Evolutionary conservation across 2,113 vertebrate species (phyloP), one percentile per base, ranked within the genome.

Genomic region (Gambusia affinis): DNA sequence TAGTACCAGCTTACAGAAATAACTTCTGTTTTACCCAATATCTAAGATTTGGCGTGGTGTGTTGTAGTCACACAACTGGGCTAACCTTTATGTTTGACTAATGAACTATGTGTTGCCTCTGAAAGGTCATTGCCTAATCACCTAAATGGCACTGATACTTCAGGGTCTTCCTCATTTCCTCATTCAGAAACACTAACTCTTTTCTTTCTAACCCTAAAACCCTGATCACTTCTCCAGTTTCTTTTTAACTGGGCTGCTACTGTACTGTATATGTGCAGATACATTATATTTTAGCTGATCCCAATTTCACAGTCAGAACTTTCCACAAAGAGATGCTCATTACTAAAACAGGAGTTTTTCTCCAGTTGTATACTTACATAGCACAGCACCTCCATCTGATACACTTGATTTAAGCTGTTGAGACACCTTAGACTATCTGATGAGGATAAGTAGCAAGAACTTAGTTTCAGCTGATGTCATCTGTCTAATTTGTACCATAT

Each of bases 401-500:
- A 83, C 76, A 65, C 65, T 77, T 70, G 70, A 83, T 89, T 88
- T 82, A 66, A 39, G 67, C 72, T 29, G 64, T 66, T 44, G 69
- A 67, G 68, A 70, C 11, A 78, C 33, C 28, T 80, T 73, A 81
- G 78, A 84, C 72, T 70, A 69, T 67, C 83, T 85, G 79, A 81
- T 78, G 79, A 82, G 72, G 61, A 80, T 11, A 64, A 47, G 35
- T 70, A 33, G 57, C 1, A 66, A 51, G 67, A 83, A 73, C 64
- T 67, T 29, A 30, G 72, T 73, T 85, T 78, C 75, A 71, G 60
- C 22, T 63, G 73, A 69, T 70, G 72, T 60, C 15, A 3, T 66
- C 60, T 68, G 78, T 83, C 76, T 83, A 70, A 85, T 89, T 83
- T 83, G 83, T 62, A 4, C 42, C 66, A 47, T 90, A 88, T 90